Evolutionary conservation across 2,888 invertebrate genomes (phyloP).

Genomic region (Chalcis sispes): DNA sequence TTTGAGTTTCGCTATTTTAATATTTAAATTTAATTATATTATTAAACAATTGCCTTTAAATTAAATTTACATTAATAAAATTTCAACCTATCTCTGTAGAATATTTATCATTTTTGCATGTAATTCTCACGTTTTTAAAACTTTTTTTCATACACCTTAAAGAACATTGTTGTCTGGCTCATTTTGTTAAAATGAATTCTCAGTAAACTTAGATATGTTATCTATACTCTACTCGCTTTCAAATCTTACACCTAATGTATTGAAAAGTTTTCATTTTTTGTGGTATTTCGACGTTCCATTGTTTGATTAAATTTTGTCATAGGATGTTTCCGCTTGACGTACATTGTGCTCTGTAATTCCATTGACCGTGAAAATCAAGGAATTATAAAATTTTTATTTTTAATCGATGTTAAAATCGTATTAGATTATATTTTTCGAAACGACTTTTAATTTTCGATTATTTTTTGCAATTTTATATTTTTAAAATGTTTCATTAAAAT

Average conservation of each 20-base stretch:
- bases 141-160: no score
- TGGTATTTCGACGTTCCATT: background rate
- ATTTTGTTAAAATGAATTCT: no score
- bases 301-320: slow-evolving; percentile 3
- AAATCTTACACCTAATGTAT: slow-evolving; percentile 9
- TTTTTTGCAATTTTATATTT: background rate
- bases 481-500: no score
- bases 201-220: no score
- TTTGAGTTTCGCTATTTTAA: no score
- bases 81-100: no score
- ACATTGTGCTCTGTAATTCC: background rate
- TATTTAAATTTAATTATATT: no score
- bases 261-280: background rate
- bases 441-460: background rate
- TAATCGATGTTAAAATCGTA: background rate
- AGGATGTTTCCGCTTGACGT: background rate
- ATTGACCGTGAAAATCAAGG: background rate
- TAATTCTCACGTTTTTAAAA: no score
- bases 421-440: background rate
- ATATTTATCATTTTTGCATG: no score
- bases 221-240: slow-evolving; percentile 11
- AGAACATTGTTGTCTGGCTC: no score
- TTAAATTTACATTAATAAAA: no score
- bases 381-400: background rate
- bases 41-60: no score